Conservation (phyloP, 2,113 vertebrate species). For the Phalacrocorax pelagicus region DNA sequence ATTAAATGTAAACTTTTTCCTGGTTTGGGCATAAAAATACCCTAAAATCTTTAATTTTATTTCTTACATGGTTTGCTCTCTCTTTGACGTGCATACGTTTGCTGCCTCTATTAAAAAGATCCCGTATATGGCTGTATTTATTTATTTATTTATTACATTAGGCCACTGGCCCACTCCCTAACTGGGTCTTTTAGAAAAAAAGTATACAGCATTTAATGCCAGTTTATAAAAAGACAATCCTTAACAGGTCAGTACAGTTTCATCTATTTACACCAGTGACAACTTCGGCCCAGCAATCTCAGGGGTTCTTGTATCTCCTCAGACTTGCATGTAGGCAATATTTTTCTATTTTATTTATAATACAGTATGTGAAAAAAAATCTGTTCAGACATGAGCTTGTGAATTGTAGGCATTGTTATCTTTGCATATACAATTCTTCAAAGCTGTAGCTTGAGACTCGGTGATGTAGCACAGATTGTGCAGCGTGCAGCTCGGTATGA, state of each 20-base stretch:
- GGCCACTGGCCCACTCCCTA: background rate
- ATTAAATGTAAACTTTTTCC: background rate
- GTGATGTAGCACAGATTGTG: background rate
- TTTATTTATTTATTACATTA: background rate
- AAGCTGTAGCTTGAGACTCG: background rate
- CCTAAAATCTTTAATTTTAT: background rate
- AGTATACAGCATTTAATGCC: background rate
- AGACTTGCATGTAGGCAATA: background rate
- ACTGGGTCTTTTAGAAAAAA: background rate
- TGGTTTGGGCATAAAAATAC: background rate
- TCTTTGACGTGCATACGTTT: background rate
- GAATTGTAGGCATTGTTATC: background rate
- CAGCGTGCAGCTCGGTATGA: background rate
- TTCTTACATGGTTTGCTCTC: background rate
- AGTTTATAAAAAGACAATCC: background rate
- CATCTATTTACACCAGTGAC: background rate
- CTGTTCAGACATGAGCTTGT: background rate
- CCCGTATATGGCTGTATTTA: background rate
- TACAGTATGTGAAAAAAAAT: background rate
- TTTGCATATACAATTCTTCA: background rate
- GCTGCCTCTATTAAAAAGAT: background rate
- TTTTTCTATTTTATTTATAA: background rate
- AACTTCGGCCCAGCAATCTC: background rate
- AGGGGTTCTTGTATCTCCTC: background rate
- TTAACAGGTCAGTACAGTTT: background rate